Percentiles rank a stretch among this genome's conserved stretches.
phyloP scores from a whole-genome alignment of 2,113 vertebrate species.

The Bubalus kerabau region DNA sequence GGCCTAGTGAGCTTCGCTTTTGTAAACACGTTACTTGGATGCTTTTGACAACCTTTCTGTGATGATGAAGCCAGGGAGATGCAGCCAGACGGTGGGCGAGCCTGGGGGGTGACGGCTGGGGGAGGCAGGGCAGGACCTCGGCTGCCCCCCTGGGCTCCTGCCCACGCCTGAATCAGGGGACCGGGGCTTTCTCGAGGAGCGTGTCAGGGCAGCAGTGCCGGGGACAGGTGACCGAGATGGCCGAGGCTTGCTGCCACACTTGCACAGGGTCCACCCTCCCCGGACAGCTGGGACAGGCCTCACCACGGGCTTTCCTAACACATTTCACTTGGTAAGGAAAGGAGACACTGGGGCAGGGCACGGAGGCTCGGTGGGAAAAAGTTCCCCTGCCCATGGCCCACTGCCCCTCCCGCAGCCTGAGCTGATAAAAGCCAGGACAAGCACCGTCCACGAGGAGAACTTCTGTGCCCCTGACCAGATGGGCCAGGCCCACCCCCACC shows the following conservation, averaged over 20 bases:
- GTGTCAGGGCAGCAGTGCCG: rapidly evolving
- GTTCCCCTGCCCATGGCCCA: rapidly evolving
- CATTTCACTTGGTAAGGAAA: background rate
- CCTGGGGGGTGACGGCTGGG: rapidly evolving
- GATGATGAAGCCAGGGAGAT: rapidly evolving
- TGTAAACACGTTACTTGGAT: rapidly evolving
- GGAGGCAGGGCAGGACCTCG: background rate
- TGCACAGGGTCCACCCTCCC: rapidly evolving
- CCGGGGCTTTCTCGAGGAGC: rapidly evolving
- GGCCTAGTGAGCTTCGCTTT: background rate
- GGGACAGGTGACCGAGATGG: rapidly evolving
- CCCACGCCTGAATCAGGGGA: rapidly evolving
- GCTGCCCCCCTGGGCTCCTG: background rate
- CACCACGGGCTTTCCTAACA: background rate
- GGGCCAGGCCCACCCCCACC: rapidly evolving
- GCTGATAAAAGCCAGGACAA: background rate
- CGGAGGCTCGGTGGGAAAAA: background rate
- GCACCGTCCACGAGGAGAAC: rapidly evolving
- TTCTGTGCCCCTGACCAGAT: rapidly evolving
- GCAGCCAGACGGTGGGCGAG: rapidly evolving
- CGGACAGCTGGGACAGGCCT: rapidly evolving
- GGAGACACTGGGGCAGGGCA: rapidly evolving
- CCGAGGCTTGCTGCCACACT: rapidly evolving
- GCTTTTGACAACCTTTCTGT: too few species aligned
- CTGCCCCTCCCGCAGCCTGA: background rate